These are phyloP conservation scores for Caenorhabditis sp. DNA, from an alignment of 2,888 invertebrate genomes.

Conservation along the genomic window DNA sequence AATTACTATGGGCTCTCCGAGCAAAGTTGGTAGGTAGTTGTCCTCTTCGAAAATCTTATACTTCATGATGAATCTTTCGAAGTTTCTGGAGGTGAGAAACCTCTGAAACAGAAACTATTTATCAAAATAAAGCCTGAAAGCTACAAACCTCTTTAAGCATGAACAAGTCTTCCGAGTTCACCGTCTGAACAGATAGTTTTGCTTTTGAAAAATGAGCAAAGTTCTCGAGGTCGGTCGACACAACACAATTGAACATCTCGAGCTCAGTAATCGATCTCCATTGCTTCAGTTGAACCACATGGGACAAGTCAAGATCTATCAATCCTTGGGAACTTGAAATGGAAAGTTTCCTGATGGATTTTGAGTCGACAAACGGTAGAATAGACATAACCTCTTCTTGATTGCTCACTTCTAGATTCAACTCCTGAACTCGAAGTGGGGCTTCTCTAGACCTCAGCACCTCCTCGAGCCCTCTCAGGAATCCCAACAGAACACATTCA, in stretches of 20 bases:
- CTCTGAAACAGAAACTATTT: background rate
- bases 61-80: background rate
- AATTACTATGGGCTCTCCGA: background rate
- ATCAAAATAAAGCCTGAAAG: background rate
- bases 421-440: constrained; percentile 13
- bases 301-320: background rate
- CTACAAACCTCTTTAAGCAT: constrained; percentile 2
- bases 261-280: background rate
- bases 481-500: background rate
- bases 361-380: constrained; percentile 2
- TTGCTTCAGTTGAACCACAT: background rate
- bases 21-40: background rate
- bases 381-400: constrained; percentile 5
- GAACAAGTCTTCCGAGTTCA: background rate
- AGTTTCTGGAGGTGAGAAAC: background rate
- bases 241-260: background rate
- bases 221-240: background rate
- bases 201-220: background rate
- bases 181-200: background rate
- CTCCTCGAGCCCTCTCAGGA: background rate
- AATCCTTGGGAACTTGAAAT: background rate
- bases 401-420: background rate
- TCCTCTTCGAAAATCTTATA: background rate
- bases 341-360: background rate
- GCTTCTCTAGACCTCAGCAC: background rate